Conservation (phyloP, 2,888 invertebrate species). For the Leptinotarsa peninsularis region DNA sequence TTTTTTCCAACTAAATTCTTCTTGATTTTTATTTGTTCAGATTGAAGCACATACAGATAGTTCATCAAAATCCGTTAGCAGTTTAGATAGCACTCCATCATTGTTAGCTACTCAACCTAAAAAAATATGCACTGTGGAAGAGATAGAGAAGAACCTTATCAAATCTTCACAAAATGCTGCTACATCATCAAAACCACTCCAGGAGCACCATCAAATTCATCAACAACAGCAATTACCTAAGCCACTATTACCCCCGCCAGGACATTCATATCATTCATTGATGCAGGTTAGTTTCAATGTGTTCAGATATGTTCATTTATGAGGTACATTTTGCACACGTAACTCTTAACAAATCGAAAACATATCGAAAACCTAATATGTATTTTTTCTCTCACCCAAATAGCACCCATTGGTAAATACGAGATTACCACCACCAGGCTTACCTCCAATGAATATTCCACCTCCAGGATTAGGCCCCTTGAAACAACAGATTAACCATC, state of each 20-base stretch:
- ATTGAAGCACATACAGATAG: conserved; percentile 50
- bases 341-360: neutral
- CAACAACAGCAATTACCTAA: conserved; percentile 46
- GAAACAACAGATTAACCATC: conserved; percentile 44
- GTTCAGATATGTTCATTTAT: too few relatives aligned
- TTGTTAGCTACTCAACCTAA: conserved; percentile 58
- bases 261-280: conserved; percentile 48
- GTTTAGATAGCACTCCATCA: conserved; percentile 25
- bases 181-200: conserved; percentile 49
- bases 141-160: conserved; percentile 77
- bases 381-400: conserved; percentile 3
- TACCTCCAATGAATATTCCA: conserved; percentile 64
- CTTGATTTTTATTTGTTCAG: conserved; percentile 36
- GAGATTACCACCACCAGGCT: conserved; percentile 65
- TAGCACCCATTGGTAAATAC: conserved; percentile 58
- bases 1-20: neutral
- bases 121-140: conserved; percentile 80
- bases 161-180: conserved; percentile 60
- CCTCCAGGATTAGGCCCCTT: conserved; percentile 59
- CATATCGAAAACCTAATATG: neutral
- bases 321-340: too few relatives aligned
- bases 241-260: conserved; percentile 43
- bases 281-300: conserved; percentile 43
- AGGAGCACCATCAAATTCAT: conserved; percentile 55
- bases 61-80: conserved; percentile 29